phyloP scores from a whole-genome alignment of 2,113 vertebrate species.

The Nycticorax nycticorax region DNA sequence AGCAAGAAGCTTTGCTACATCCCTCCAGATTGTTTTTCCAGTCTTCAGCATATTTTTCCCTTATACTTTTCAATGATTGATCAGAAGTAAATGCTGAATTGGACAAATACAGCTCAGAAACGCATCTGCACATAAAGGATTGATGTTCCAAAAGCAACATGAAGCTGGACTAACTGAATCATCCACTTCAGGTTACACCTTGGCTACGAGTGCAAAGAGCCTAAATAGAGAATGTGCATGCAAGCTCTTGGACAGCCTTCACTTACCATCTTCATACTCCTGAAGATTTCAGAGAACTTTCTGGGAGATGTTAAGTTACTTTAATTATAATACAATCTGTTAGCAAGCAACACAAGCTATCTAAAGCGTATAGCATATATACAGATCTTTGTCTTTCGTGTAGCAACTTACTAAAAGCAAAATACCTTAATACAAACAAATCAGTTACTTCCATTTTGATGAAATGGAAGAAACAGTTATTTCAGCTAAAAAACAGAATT shows the following conservation, averaged over 20 bases:
- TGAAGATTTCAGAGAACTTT: not conserved
- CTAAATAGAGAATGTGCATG: not conserved
- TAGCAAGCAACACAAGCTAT: not conserved
- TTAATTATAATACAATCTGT: not conserved
- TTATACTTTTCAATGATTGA: fast-evolving
- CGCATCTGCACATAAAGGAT: not conserved
- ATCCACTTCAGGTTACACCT: not conserved
- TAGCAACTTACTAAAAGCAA: not conserved
- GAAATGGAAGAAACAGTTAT: not conserved
- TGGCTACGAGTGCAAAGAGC: not conserved
- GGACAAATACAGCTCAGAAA: not conserved
- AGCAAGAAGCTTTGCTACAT: not conserved
- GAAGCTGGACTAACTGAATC: not conserved
- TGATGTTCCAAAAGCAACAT: not conserved
- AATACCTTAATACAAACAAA: not conserved
- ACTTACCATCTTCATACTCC: not conserved
- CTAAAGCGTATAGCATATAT: not conserved
- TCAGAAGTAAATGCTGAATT: not conserved
- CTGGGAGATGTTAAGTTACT: not conserved
- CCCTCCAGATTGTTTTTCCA: not conserved
- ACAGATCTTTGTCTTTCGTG: not conserved
- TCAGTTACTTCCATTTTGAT: not conserved
- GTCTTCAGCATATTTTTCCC: fast-evolving
- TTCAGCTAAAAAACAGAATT: not conserved
- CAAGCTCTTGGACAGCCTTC: not conserved